Evolutionary conservation across 2,888 invertebrate genomes (phyloP), one percentile per base, ranked within the genome.

Genomic region (Cancer borealis): DNA sequence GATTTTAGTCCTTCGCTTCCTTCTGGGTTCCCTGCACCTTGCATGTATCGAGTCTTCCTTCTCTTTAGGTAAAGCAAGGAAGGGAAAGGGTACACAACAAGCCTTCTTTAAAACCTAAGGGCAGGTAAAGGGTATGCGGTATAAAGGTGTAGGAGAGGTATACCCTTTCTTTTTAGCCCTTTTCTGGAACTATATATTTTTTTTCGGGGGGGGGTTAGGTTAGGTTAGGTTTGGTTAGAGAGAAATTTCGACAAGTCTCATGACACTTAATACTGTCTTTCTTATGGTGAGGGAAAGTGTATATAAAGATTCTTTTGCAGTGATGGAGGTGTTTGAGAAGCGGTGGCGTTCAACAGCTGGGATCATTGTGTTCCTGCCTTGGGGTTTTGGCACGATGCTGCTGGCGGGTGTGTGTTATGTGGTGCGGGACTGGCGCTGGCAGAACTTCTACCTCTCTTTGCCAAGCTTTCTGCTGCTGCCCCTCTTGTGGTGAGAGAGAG

Each of bases 261-360:
- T 54, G 3, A 17, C 17, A 17, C 0, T 54, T 54, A 14, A 1
- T 54, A 12, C 12, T 54, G 54, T 14, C 14, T 3, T 14, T 17
- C 2, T 54, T 54, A 17, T 17, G 14, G 17, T 8, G 12, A 54
- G 12, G 54, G 54, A 54, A 12, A 14, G 54, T 3, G 12, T 14
- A 10, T 54, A 54, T 54, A 10, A 17, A 10, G 12, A 3, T 54
- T 54, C 17, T 12, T 54, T 54, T 12, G 3, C 54, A 87, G 87
- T 87, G 14, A 87, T 87, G 87, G 87, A 87, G 45, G 21, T 45
- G 2, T 87, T 87, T 45, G 87, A 87, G 87, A 39, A 39, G 87
- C 87, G 87, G 87, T 39, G 45, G 39, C 14, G 87, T 17, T 87
- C 87, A 39, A 17, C 45, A n/a, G 87, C 87, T 8, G 87, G 87